These are phyloP conservation scores for Neolamprologus multifasciatus DNA, from an alignment of 2,797 vertebrate genomes.

Conservation along the genomic window DNA sequence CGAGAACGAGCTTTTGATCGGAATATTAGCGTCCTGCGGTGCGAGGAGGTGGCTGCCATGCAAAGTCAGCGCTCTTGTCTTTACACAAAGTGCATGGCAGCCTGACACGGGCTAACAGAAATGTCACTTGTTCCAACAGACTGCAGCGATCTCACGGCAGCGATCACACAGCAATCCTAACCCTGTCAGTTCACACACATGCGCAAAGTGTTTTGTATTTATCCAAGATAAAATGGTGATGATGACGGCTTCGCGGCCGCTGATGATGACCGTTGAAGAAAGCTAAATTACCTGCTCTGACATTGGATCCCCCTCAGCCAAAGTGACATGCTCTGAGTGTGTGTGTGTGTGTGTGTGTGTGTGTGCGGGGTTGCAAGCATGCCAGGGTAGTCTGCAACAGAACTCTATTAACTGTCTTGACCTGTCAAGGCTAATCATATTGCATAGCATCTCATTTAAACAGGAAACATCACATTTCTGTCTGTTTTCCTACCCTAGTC, in stretches of 20 bases:
- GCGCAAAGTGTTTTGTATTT: conserved; percentile 44
- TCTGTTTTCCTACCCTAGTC: conserved; percentile 36
- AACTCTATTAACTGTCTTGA: conserved; percentile 65
- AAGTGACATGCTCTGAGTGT: conserved; percentile 33
- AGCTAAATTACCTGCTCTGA: conserved; percentile 68
- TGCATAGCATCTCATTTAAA: conserved; percentile 63
- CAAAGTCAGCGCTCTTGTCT: not conserved
- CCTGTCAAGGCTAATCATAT: conserved; percentile 56
- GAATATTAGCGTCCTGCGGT: conserved; percentile 1
- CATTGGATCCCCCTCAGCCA: conserved; percentile 64
- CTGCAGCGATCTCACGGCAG: conserved; percentile 8
- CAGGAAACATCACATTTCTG: conserved; percentile 49
- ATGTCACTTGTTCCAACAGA: conserved; percentile 57
- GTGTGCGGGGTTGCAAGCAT: not conserved
- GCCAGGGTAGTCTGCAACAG: conserved; percentile 24
- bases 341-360: conserved; percentile 1
- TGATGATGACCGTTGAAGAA: conserved; percentile 43
- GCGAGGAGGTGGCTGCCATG: not conserved
- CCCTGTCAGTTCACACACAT: conserved; percentile 39
- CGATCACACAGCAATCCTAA: conserved; percentile 26
- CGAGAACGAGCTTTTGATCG: not conserved
- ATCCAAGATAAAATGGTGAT: conserved; percentile 48
- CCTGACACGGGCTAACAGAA: conserved; percentile 46
- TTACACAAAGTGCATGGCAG: conserved; percentile 24
- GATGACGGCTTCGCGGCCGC: not conserved